These are phyloP conservation scores for Sisyra terminalis DNA, from an alignment of 2,888 invertebrate species.

Conservation along the genomic window DNA sequence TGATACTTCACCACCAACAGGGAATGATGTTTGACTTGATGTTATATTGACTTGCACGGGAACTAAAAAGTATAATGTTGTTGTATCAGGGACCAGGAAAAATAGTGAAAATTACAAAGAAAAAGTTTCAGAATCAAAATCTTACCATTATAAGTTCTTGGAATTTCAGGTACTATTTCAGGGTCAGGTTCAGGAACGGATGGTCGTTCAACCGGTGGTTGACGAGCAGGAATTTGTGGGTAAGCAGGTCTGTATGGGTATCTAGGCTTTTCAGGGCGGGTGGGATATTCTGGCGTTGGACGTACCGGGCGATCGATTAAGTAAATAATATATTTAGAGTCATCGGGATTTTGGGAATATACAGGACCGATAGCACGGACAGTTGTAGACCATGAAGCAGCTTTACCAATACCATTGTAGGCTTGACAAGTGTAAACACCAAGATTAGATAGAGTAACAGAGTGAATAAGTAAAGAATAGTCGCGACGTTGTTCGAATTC, in stretches of 20 bases:
- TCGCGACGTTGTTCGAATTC: conserved; percentile 57
- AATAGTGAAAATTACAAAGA: conserved; percentile 15
- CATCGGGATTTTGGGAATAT: conserved; percentile 35
- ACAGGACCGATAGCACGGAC: conserved; percentile 57
- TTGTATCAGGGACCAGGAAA: no score
- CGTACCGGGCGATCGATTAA: conserved; percentile 17
- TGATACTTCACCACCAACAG: conserved; percentile 48
- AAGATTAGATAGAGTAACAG: conserved; percentile 51
- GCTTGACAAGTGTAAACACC: conserved; percentile 83
- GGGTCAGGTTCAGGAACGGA: conserved; percentile 11
- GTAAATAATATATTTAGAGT: conserved; percentile 40
- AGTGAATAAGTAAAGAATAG: conserved; percentile 55
- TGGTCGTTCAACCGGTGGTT: conserved; percentile 17
- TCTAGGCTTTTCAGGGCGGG: conserved; percentile 13
- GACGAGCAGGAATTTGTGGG: conserved; percentile 15
- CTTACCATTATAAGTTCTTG: conserved; percentile 13
- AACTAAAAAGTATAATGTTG: conserved; percentile 25
- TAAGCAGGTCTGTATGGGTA: conserved; percentile 20
- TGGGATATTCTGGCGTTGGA: not conserved
- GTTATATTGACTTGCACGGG: conserved; percentile 49
- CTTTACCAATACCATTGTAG: conserved; percentile 63
- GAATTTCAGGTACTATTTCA: conserved; percentile 11
- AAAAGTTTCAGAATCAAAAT: conserved; percentile 12
- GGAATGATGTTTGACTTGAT: conserved; percentile 35
- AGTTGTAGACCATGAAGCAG: conserved; percentile 59